phyloP scores from a whole-genome alignment of 1,140 invertebrate species.

The Drosophila sechellia region DNA sequence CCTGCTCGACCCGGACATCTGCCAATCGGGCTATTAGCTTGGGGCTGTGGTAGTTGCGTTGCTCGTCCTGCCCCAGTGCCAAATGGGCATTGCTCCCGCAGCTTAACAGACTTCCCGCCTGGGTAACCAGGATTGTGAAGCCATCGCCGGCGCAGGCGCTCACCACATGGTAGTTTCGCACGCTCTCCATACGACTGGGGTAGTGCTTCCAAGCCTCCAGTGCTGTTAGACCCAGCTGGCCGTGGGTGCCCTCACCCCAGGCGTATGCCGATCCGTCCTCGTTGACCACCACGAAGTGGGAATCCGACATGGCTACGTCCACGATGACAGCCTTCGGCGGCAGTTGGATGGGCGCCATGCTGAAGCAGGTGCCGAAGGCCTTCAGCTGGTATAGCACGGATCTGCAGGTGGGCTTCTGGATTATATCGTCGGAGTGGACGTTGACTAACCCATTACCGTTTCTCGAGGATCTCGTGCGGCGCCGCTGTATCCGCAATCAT shows the following conservation, averaged over 20 bases:
- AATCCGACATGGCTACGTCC: slow-evolving; percentile 87
- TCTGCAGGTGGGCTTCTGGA: slow-evolving; percentile 44
- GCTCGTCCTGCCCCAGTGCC: slow-evolving; percentile 89
- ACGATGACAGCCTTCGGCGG: slow-evolving; percentile 86
- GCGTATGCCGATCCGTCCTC: slow-evolving; percentile 88
- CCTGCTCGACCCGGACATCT: slow-evolving; percentile 87
- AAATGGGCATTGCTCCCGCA: slow-evolving; percentile 89
- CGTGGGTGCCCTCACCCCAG: slow-evolving; percentile 89
- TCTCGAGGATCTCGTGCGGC: slow-evolving; percentile 71
- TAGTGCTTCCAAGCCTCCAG: slow-evolving; percentile 85
- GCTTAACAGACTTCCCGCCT: slow-evolving; percentile 89
- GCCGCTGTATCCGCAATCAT: slow-evolving; percentile 78
- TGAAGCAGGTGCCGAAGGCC: slow-evolving; percentile 85
- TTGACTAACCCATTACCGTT: slow-evolving; percentile 35
- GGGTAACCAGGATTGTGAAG: slow-evolving; percentile 88
- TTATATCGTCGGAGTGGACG: background rate
- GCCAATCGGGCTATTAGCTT: slow-evolving; percentile 87
- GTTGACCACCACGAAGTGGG: slow-evolving; percentile 90
- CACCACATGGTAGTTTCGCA: slow-evolving; percentile 87
- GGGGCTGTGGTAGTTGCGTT: slow-evolving; percentile 86
- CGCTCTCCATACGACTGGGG: slow-evolving; percentile 87
- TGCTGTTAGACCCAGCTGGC: slow-evolving; percentile 89
- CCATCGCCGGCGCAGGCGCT: slow-evolving; percentile 86
- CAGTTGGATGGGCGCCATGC: slow-evolving; percentile 86
- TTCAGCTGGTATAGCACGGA: slow-evolving; percentile 87